These are phyloP conservation scores for Tachycineta bicolor DNA, from an alignment of 2,113 vertebrate genomes.

Conservation along the genomic window DNA sequence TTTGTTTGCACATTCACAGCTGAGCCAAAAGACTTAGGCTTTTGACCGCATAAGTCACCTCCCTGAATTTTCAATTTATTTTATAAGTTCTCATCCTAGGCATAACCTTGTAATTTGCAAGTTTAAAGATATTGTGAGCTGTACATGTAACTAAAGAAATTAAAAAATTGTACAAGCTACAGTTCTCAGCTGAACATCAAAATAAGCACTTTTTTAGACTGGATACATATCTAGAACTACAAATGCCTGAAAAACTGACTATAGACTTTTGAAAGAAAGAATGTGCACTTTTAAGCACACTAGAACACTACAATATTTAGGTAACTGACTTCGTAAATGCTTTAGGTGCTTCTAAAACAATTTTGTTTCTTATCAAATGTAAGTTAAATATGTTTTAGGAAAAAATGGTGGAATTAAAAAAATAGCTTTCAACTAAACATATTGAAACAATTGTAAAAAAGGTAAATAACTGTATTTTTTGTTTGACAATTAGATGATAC, in stretches of 20 bases:
- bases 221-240: neutral
- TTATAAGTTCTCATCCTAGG: neutral
- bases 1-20: neutral
- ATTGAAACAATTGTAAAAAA: neutral
- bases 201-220: neutral
- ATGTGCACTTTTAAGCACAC: neutral
- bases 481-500: neutral
- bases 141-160: neutral
- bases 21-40: neutral
- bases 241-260: neutral
- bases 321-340: neutral
- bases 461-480: neutral
- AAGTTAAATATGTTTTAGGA: neutral
- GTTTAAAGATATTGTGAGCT: neutral
- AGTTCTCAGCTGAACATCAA: neutral
- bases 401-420: neutral
- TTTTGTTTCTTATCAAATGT: neutral
- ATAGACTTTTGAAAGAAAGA: neutral
- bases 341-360: neutral
- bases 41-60: neutral
- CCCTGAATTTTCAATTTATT: neutral
- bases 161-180: neutral
- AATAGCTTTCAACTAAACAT: neutral
- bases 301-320: neutral
- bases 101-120: neutral